Percentiles rank a stretch among this genome's conserved stretches.
Conservation (phyloP, 92 coral and sea anemone species). For the Blastomussa wellsi region DNA sequence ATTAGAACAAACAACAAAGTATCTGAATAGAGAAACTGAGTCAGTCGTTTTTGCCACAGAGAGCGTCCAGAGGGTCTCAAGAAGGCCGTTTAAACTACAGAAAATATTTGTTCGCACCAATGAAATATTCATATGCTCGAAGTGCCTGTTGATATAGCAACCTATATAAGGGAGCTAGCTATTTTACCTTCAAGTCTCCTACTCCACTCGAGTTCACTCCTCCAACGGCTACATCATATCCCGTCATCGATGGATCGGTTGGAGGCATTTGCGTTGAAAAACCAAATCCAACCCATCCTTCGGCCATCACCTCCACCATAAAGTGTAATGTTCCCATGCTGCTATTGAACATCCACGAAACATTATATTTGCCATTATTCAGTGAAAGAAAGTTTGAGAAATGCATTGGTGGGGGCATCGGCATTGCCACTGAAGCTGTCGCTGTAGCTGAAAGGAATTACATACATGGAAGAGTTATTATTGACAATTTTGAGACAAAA, state of each 20-base stretch:
- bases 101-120: no score
- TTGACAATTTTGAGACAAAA: no score
- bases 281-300: slow-evolving; percentile 13
- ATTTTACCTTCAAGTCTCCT: slow-evolving; percentile 1
- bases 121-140: no score
- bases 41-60: no score
- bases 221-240: slow-evolving; percentile 14
- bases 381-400: not conserved
- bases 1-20: no score
- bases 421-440: not conserved
- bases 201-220: not conserved
- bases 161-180: not conserved
- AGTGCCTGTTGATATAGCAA: no score
- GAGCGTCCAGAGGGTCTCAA: no score
- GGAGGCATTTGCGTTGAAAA: not conserved
- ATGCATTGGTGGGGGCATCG: not conserved
- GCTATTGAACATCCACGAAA: slow-evolving; percentile 13
- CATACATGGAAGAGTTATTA: no score
- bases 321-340: not conserved
- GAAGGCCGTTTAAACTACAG: no score
- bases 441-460: not conserved
- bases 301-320: slow-evolving; percentile 4
- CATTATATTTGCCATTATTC: not conserved
- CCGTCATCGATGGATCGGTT: not conserved
- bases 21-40: not conserved